Evolutionary conservation across 2,113 vertebrate genomes (phyloP).

Genomic region (Lontra canadensis): DNA sequence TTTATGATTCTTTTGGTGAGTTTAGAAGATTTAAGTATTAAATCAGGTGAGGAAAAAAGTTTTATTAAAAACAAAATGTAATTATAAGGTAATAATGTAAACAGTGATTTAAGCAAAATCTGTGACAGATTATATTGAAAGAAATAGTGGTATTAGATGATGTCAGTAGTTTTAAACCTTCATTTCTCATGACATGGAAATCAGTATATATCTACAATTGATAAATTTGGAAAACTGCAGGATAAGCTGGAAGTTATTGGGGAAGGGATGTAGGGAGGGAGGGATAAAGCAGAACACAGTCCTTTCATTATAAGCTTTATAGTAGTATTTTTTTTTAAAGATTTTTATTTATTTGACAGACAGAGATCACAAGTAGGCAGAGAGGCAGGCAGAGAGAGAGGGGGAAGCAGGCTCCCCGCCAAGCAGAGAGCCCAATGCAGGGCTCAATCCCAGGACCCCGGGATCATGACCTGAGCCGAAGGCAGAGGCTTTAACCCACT

Average conservation of each 20-base stretch:
- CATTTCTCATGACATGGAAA: background rate
- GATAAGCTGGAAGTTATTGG: background rate
- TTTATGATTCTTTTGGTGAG: background rate
- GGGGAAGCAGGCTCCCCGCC: too few species aligned
- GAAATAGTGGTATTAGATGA: background rate
- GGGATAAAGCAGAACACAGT: background rate
- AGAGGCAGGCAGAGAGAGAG: too few species aligned
- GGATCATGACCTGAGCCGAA: too few species aligned
- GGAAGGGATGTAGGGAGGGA: background rate
- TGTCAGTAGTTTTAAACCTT: background rate
- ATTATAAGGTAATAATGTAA: background rate
- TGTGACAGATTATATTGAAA: background rate
- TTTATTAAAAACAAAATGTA: constrained; percentile 5
- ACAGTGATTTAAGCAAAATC: background rate
- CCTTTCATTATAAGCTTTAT: background rate
- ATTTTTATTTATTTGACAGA: too few species aligned
- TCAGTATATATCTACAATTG: background rate
- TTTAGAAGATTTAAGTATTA: constrained; percentile 10
- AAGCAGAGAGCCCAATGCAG: too few species aligned
- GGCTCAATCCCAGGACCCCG: too few species aligned
- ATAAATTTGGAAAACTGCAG: background rate
- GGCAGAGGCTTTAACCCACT: too few species aligned
- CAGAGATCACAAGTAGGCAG: too few species aligned
- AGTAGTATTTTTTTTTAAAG: background rate
- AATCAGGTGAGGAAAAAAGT: background rate